phyloP scores from a whole-genome alignment of 92 coral and sea anemone genomes.

The Siderastrea radians region DNA sequence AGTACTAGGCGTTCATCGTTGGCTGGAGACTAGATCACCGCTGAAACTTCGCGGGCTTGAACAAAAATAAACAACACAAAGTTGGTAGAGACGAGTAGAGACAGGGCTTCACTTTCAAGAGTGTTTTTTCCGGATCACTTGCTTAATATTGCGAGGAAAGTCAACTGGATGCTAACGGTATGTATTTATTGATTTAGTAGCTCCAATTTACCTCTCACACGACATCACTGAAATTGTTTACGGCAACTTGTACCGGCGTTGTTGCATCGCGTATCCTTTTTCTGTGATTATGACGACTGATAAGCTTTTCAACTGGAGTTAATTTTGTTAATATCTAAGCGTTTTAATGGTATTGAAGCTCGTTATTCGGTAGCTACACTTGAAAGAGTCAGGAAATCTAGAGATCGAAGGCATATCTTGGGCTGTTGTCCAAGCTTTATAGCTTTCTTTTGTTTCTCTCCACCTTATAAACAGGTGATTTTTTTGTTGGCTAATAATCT shows the following conservation, averaged over 20 bases:
- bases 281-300: too few relatives aligned
- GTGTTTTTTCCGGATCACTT: neutral
- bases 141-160: neutral
- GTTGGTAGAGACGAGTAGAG: neutral
- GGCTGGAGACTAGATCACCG: constrained; percentile 5
- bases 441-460: too few relatives aligned
- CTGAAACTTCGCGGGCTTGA: constrained; percentile 19
- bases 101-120: neutral
- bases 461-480: too few relatives aligned
- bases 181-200: neutral
- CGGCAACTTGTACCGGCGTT: neutral
- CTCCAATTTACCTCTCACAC: neutral
- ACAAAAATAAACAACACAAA: constrained; percentile 10
- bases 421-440: too few relatives aligned
- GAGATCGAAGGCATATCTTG: too few relatives aligned
- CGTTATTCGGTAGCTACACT: too few relatives aligned
- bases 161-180: constrained; percentile 1
- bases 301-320: too few relatives aligned
- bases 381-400: too few relatives aligned
- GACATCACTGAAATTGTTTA: neutral
- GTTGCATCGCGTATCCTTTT: neutral
- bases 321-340: too few relatives aligned
- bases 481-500: too few relatives aligned
- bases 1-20: constrained; percentile 50
- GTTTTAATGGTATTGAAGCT: too few relatives aligned